phyloP scores from a whole-genome alignment of 92 coral and sea anemone species.

The Umimayanthus chanpuru region DNA sequence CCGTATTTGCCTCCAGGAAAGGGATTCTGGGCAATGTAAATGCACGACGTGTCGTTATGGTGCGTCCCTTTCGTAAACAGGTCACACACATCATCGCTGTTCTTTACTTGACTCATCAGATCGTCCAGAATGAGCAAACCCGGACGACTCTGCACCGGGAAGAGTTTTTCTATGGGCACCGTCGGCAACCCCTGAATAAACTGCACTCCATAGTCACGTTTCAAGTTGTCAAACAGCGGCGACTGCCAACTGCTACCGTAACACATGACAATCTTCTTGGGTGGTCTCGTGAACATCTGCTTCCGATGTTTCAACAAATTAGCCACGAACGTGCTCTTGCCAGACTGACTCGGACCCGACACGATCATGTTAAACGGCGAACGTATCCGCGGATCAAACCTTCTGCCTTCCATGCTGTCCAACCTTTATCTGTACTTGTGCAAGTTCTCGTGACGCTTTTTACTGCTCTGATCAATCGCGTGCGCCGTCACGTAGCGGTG shows the following conservation, averaged over 20 bases:
- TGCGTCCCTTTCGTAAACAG: constrained; percentile 23
- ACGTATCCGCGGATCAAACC: background rate
- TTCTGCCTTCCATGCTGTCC: too few species aligned
- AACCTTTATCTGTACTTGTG: background rate
- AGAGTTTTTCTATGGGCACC: background rate
- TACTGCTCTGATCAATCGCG: background rate
- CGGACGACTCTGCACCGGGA: background rate
- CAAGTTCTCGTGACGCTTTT: background rate
- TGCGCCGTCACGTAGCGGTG: background rate
- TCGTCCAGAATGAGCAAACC: constrained; percentile 27
- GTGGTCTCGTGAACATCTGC: background rate
- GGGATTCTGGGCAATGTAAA: background rate
- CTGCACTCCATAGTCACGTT: background rate
- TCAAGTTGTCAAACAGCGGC: background rate
- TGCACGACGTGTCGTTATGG: background rate
- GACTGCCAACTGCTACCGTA: constrained; percentile 7
- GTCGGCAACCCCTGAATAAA: constrained; percentile 2
- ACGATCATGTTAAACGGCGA: constrained; percentile 15
- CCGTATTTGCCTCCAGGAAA: background rate
- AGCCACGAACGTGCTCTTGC: background rate
- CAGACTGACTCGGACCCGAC: constrained; percentile 9
- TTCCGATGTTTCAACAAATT: background rate
- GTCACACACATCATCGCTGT: background rate
- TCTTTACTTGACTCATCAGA: constrained; percentile 2
- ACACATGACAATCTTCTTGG: constrained; percentile 5